phyloP scores from a whole-genome alignment of 2,888 invertebrate species.

The Ophonus ardosiacus region DNA sequence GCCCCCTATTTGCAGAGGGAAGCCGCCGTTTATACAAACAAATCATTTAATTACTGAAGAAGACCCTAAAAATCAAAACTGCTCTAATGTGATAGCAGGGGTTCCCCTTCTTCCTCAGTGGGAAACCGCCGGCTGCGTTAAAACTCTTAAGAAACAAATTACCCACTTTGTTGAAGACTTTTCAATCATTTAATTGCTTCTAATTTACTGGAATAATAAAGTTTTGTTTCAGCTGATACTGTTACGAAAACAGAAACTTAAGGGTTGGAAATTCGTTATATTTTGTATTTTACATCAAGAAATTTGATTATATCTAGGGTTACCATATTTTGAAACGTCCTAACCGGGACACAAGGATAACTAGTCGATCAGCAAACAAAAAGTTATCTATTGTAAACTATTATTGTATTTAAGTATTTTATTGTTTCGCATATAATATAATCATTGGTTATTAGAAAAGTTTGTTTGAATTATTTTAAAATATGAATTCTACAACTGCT shows the following conservation, averaged over 20 bases:
- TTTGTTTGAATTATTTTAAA: too few species aligned
- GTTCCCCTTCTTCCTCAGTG: not conserved
- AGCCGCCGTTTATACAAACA: conserved; percentile 59
- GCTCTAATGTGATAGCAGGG: conserved; percentile 55
- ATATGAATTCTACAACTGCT: too few species aligned
- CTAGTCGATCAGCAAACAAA: too few species aligned
- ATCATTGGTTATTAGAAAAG: too few species aligned
- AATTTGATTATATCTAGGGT: too few species aligned
- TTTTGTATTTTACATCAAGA: too few species aligned
- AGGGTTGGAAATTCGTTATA: too few species aligned
- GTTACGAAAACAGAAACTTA: not conserved
- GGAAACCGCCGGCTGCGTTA: conserved; percentile 36
- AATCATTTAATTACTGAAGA: conserved; percentile 64
- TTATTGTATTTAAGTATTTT: too few species aligned
- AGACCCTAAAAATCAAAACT: conserved; percentile 64
- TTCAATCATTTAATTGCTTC: conserved; percentile 58
- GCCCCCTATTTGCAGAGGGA: conserved; percentile 20
- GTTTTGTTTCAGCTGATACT: not conserved
- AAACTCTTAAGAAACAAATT: conserved; percentile 63
- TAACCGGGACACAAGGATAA: too few species aligned
- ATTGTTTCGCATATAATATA: too few species aligned
- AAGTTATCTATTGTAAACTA: too few species aligned
- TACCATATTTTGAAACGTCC: too few species aligned
- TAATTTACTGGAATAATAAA: conserved; percentile 26
- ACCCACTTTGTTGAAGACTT: conserved; percentile 58